Evolutionary conservation across 2,888 invertebrate species (phyloP).

Genomic region (Cephonodes hylas): DNA sequence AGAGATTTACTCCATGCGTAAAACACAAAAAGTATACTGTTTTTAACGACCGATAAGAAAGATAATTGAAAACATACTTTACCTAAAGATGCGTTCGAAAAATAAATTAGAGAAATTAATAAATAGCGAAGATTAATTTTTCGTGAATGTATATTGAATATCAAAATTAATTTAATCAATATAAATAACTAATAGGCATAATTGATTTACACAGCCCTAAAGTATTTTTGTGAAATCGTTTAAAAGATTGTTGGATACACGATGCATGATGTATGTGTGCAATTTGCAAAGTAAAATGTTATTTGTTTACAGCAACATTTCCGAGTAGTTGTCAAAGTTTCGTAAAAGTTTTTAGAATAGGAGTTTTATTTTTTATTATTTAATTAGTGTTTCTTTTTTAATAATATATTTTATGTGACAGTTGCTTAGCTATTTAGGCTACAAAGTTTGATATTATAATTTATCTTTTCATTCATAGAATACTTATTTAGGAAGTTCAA

Average conservation of each 20-base stretch:
- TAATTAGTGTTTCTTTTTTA: background rate
- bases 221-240: too few relatives aligned
- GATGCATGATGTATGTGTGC: too few relatives aligned
- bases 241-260: too few relatives aligned
- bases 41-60: too few relatives aligned
- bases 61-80: background rate
- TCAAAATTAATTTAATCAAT: too few relatives aligned
- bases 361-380: background rate
- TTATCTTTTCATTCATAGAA: conserved; percentile 6
- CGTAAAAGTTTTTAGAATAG: background rate
- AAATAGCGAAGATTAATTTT: background rate
- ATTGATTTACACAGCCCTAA: too few relatives aligned
- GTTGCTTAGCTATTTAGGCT: background rate
- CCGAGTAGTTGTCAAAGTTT: background rate
- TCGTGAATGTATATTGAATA: background rate
- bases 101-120: too few relatives aligned
- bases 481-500: conserved; percentile 19
- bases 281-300: too few relatives aligned
- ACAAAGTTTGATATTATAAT: background rate
- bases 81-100: background rate
- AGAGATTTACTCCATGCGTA: too few relatives aligned
- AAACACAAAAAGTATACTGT: too few relatives aligned
- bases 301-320: background rate
- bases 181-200: too few relatives aligned
- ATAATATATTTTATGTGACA: background rate